Percentiles rank a stretch among this genome's conserved stretches.
Evolutionary conservation across 30 jellyfish, hydroid and myxozoan genomes (phyloP).

Genomic region (Clytia hemisphaerica): DNA sequence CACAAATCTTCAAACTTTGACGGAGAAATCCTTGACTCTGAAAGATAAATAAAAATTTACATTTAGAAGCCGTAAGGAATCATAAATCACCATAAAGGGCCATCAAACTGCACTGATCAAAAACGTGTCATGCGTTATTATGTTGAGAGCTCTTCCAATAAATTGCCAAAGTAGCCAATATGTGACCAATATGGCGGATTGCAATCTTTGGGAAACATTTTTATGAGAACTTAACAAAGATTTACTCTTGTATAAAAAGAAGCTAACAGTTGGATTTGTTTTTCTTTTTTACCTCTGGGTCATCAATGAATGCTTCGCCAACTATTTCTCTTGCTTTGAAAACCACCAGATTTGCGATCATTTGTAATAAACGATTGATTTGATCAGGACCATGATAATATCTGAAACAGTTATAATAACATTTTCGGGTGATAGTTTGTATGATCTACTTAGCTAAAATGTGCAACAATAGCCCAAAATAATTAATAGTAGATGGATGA

Average conservation of each 20-base stretch:
- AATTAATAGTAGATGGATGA: no score
- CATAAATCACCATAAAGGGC: no score
- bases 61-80: background rate
- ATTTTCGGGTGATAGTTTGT: no score
- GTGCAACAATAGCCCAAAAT: no score
- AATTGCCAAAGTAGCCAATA: no score
- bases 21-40: conserved; percentile 53
- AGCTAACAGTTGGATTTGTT: background rate
- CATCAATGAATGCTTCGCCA: conserved; percentile 45
- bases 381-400: conserved; percentile 42
- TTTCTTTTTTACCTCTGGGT: conserved; percentile 27
- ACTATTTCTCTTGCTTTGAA: conserved; percentile 45
- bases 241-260: background rate
- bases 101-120: no score
- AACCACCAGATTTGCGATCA: conserved; percentile 62
- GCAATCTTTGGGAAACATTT: no score
- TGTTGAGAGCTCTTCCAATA: no score
- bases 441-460: no score
- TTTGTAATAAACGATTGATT: conserved; percentile 42
- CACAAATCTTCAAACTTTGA: conserved; percentile 70
- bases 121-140: no score
- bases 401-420: conserved; percentile 7
- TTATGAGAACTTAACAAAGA: background rate
- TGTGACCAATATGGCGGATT: no score
- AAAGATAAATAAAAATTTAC: background rate